These are phyloP conservation scores for Coelopa pilipes DNA, from an alignment of 2,888 invertebrate genomes.

Conservation along the genomic window DNA sequence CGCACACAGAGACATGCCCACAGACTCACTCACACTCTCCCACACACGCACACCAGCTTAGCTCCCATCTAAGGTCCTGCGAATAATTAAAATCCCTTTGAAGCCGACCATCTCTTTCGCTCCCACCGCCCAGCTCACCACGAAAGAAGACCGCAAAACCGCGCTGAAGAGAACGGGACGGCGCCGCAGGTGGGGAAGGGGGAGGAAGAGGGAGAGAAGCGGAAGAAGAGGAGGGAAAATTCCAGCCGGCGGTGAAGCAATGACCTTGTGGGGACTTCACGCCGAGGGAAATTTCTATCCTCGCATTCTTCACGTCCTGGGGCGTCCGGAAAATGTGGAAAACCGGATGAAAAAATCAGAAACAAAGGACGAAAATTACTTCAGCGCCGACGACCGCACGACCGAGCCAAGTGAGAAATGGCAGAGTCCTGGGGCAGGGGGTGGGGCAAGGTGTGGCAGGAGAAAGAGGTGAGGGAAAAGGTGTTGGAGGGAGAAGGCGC, in stretches of 20 bases:
- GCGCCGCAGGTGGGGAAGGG: too few relatives aligned
- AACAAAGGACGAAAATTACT: constrained; percentile 18
- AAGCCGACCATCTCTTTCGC: background rate
- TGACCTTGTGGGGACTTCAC: constrained; percentile 31
- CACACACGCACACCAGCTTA: too few relatives aligned
- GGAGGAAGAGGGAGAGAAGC: too few relatives aligned
- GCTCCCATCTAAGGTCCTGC: background rate
- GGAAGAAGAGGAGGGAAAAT: background rate
- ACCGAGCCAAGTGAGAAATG: constrained; percentile 20
- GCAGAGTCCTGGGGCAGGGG: background rate
- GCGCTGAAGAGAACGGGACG: too few relatives aligned
- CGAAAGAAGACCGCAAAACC: constrained; percentile 12
- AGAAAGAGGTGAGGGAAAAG: background rate
- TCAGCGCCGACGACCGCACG: constrained; percentile 22
- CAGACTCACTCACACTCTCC: too few relatives aligned
- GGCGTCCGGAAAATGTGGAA: background rate
- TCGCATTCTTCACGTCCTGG: background rate
- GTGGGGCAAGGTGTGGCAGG: background rate
- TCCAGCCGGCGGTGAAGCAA: background rate
- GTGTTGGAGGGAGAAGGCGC: background rate
- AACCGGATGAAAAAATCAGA: background rate
- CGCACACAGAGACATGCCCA: too few relatives aligned
- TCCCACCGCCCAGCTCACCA: too few relatives aligned
- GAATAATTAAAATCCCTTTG: background rate
- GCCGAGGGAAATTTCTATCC: constrained; percentile 17